Percentiles rank a stretch among this genome's conserved stretches.
phyloP scores from a whole-genome alignment of 2,797 vertebrate genomes.

The Etheostoma nigrum region DNA sequence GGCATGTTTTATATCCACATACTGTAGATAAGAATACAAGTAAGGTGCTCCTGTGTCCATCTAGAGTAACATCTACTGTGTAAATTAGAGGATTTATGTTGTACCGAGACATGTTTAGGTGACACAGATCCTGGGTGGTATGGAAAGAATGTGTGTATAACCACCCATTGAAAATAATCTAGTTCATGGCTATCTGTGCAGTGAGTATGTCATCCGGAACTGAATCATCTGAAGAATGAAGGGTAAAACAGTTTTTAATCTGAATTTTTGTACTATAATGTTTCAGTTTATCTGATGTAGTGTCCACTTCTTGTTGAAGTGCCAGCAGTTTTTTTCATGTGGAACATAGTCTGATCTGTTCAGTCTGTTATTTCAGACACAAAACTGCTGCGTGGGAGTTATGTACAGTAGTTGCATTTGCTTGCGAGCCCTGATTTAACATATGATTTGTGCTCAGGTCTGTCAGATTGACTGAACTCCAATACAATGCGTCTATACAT shows the following conservation, averaged over 20 bases:
- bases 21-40: neutral
- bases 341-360: constrained; percentile 38
- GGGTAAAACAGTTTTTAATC: neutral
- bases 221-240: constrained; percentile 1
- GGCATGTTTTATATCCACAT: constrained; percentile 11
- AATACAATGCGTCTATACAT: constrained; percentile 44
- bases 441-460: constrained; percentile 39
- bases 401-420: constrained; percentile 11
- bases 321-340: constrained; percentile 13
- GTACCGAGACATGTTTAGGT: neutral
- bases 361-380: constrained; percentile 61
- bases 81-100: constrained; percentile 15
- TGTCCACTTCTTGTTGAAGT: neutral
- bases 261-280: constrained; percentile 2
- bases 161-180: constrained; percentile 21
- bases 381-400: constrained; percentile 72
- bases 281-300: constrained; percentile 31
- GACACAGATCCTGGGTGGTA: constrained; percentile 4
- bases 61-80: constrained; percentile 37
- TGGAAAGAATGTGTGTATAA: constrained; percentile 21
- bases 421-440: constrained; percentile 26
- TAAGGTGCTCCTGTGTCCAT: constrained; percentile 13
- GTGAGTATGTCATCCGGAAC: neutral
- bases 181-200: neutral
- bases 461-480: constrained; percentile 51